These are phyloP conservation scores for Oreochromis grahami DNA, from an alignment of 2,797 vertebrate genomes.

Conservation along the genomic window DNA sequence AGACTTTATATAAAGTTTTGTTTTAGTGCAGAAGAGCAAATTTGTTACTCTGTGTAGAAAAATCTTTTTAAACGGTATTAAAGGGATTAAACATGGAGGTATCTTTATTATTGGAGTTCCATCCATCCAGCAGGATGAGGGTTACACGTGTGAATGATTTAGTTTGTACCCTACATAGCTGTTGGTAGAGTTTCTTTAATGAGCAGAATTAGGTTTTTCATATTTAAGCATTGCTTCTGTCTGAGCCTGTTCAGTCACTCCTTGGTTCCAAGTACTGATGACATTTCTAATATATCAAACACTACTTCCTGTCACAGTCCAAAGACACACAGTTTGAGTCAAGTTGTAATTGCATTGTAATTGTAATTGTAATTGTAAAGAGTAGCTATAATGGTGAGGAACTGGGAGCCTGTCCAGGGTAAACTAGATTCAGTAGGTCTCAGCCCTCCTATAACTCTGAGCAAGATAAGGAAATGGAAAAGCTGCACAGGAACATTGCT, in stretches of 20 bases:
- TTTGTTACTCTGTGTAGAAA: background rate
- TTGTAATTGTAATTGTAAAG: background rate
- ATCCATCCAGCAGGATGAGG: background rate
- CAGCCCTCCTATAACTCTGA: background rate
- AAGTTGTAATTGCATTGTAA: background rate
- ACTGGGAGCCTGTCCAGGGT: background rate
- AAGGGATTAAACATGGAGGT: background rate
- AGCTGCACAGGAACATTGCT: background rate
- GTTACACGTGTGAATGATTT: background rate
- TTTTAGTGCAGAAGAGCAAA: background rate
- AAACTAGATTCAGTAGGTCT: background rate
- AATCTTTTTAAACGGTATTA: fast-evolving
- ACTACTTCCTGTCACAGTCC: background rate
- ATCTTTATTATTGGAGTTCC: background rate
- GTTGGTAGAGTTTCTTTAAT: background rate
- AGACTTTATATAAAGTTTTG: background rate
- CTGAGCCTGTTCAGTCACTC: background rate
- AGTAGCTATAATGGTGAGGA: background rate
- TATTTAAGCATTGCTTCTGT: background rate
- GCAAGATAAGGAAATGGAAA: background rate
- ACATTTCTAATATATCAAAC: background rate
- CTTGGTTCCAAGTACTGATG: background rate
- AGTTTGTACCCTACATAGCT: background rate
- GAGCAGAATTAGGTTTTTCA: background rate
- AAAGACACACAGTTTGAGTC: background rate